Conservation (phyloP, 2,888 invertebrate genomes). For the Exocentrus adspersus region DNA sequence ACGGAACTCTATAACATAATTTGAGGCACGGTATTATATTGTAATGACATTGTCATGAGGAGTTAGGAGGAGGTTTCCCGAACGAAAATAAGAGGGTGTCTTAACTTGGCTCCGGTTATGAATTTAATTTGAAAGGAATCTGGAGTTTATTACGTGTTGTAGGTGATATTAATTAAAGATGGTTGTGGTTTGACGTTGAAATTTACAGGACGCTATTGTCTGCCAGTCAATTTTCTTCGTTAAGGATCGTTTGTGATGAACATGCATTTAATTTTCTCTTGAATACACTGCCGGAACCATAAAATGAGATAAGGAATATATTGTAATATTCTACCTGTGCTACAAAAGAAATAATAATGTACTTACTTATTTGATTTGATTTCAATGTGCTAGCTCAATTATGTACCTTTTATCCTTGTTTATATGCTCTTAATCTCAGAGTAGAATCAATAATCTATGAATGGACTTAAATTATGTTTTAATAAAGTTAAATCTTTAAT, state of each 20-base stretch:
- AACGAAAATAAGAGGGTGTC: conserved; percentile 6
- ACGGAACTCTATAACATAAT: conserved; percentile 9
- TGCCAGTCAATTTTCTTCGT: background rate
- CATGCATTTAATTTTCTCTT: background rate
- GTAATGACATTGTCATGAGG: conserved; percentile 13
- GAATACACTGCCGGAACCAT: background rate
- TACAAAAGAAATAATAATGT: too few relatives aligned
- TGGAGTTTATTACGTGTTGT: conserved; percentile 13
- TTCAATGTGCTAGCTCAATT: too few relatives aligned
- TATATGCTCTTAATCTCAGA: too few relatives aligned
- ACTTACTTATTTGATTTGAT: too few relatives aligned
- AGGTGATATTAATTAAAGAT: conserved; percentile 7
- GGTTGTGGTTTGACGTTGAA: background rate
- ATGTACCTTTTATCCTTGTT: too few relatives aligned
- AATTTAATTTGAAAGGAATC: conserved; percentile 11
- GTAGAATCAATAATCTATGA: too few relatives aligned
- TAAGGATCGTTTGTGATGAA: background rate
- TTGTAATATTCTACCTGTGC: too few relatives aligned
- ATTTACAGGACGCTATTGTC: background rate
- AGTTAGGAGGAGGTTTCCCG: conserved; percentile 9
- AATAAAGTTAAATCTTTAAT: too few relatives aligned
- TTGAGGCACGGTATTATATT: background rate
- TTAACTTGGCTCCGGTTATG: conserved; percentile 1
- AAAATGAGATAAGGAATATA: too few relatives aligned
- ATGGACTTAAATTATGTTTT: too few relatives aligned